These are phyloP conservation scores for Diglossa brunneiventris DNA, from an alignment of 2,113 vertebrate genomes.

Conservation along the genomic window DNA sequence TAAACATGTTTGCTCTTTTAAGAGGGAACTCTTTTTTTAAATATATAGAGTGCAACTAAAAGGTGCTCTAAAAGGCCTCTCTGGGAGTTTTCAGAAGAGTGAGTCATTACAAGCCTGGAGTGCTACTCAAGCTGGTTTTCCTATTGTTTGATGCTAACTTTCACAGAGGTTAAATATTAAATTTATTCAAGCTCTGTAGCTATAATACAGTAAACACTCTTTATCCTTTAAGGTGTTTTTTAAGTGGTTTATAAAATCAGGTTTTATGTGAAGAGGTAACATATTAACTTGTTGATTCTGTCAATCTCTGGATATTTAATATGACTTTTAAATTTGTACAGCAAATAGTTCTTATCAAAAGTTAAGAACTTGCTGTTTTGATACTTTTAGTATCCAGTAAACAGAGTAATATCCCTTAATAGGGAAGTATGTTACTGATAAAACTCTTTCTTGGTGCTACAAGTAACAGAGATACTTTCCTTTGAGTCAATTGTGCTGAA, in stretches of 20 bases:
- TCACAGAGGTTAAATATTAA: background rate
- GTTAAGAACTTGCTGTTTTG: background rate
- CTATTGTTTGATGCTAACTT: background rate
- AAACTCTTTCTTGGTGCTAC: background rate
- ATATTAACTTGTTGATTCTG: background rate
- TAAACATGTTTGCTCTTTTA: background rate
- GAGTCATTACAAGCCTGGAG: background rate
- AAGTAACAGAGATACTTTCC: background rate
- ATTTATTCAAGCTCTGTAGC: background rate
- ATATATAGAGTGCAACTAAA: background rate
- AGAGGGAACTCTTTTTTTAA: background rate
- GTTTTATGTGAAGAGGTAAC: background rate
- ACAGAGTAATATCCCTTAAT: background rate
- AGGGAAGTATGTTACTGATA: background rate
- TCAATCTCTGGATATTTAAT: background rate
- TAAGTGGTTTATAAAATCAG: background rate
- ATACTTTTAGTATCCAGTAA: background rate
- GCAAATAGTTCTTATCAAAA: background rate
- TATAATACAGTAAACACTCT: background rate
- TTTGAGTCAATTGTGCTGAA: background rate
- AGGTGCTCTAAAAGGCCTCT: background rate
- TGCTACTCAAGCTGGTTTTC: background rate
- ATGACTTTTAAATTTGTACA: background rate
- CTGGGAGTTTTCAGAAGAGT: background rate
- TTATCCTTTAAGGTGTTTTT: background rate